Conservation (phyloP, 2,113 vertebrate species). For the Macroglossus sobrinus region DNA sequence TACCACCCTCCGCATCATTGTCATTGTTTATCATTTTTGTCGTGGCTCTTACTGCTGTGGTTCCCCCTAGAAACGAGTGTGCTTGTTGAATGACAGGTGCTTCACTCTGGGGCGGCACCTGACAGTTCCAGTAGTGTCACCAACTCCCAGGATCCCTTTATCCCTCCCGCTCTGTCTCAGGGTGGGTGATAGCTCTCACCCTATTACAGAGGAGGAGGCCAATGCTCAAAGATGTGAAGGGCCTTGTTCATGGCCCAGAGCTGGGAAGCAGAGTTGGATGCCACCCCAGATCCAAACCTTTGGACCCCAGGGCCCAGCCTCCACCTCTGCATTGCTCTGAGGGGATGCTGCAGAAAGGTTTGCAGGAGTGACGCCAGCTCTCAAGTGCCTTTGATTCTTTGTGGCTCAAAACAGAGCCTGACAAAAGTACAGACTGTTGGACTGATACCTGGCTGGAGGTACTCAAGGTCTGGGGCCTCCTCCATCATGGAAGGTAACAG, state of each 20-base stretch:
- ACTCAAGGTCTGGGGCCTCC: background rate
- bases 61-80: background rate
- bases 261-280: background rate
- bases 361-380: background rate
- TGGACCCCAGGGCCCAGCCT: background rate
- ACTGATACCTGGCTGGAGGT: background rate
- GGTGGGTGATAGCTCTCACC: background rate
- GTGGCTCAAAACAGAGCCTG: background rate
- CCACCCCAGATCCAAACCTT: background rate
- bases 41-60: background rate
- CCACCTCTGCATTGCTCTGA: background rate
- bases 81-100: background rate
- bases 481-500: background rate
- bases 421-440: background rate
- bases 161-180: rapidly evolving
- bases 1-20: rapidly evolving
- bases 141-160: background rate
- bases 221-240: background rate
- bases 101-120: background rate
- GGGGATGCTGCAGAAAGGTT: background rate
- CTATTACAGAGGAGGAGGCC: background rate
- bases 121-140: rapidly evolving
- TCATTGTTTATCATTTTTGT: background rate
- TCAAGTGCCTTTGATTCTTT: background rate
- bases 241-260: rapidly evolving